A percentile compares a stretch with the other conserved stretches of the same genome.
Conservation (phyloP, 2,113 vertebrate species). For the Oxyruncus cristatus region DNA sequence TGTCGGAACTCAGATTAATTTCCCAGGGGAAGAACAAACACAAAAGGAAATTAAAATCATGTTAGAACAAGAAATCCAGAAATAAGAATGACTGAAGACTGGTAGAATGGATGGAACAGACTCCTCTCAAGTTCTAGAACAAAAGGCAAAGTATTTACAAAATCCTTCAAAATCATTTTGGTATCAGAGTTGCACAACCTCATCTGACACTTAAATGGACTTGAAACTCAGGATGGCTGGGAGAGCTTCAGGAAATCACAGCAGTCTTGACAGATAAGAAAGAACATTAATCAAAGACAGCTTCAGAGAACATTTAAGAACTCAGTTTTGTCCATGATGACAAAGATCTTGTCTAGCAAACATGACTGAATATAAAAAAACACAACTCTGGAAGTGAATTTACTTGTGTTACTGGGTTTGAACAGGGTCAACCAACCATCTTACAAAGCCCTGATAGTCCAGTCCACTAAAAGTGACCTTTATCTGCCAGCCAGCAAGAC, state of each 20-base stretch:
- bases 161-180: neutral
- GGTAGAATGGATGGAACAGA: neutral
- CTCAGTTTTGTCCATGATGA: neutral
- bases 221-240: neutral
- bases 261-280: neutral
- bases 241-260: neutral
- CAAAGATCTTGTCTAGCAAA: neutral
- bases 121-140: neutral
- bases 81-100: neutral
- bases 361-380: neutral
- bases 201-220: neutral
- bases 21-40: slow-evolving; percentile 21
- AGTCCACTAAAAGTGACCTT: neutral
- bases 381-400: neutral
- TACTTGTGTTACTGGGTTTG: neutral
- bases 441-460: neutral
- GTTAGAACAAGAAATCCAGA: slow-evolving; percentile 40
- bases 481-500: neutral
- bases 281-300: neutral
- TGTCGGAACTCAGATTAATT: slow-evolving; percentile 37
- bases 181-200: neutral
- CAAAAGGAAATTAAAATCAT: slow-evolving; percentile 24
- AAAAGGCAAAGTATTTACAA: neutral
- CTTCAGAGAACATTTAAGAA: neutral
- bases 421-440: neutral